Evolutionary conservation across 2,797 vertebrate genomes (phyloP).

Genomic region (Chrosomus eos): DNA sequence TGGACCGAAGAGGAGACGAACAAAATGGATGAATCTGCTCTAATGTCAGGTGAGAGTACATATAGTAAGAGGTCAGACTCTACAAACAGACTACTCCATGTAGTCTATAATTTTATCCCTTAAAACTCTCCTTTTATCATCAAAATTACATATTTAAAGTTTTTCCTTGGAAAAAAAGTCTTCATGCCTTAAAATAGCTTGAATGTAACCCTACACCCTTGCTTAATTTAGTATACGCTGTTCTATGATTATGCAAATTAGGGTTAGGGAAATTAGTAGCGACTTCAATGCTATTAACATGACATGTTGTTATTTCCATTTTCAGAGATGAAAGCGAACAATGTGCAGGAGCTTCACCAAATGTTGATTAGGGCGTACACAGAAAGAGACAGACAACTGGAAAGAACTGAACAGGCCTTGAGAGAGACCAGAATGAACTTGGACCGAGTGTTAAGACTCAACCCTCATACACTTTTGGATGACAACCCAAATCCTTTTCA

Average conservation of each 20-base stretch:
- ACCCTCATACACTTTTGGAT: not conserved
- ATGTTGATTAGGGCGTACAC: not conserved
- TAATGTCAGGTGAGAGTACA: slow-evolving; percentile 19
- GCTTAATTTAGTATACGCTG: too few species aligned
- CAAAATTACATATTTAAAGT: too few species aligned
- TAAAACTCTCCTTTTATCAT: too few species aligned
- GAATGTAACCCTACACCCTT: too few species aligned
- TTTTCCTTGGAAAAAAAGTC: too few species aligned
- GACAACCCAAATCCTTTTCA: not conserved
- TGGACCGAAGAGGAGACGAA: slow-evolving; percentile 21
- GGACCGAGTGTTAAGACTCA: not conserved
- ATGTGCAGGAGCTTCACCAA: not conserved
- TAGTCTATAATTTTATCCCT: too few species aligned
- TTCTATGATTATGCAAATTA: too few species aligned
- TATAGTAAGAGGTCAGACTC: not conserved
- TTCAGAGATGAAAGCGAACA: slow-evolving; percentile 17
- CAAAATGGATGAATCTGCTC: slow-evolving; percentile 31
- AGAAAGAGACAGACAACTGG: not conserved
- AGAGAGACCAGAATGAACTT: not conserved
- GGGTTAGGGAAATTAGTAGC: too few species aligned
- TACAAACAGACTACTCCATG: not conserved
- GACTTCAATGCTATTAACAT: not conserved
- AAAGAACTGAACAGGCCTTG: slow-evolving; percentile 10
- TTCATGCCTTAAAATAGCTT: too few species aligned
- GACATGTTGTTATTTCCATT: not conserved